Percentiles rank a stretch among this genome's conserved stretches.
Evolutionary conservation across 2,888 invertebrate genomes (phyloP).

Genomic region (Acleris cristana): DNA sequence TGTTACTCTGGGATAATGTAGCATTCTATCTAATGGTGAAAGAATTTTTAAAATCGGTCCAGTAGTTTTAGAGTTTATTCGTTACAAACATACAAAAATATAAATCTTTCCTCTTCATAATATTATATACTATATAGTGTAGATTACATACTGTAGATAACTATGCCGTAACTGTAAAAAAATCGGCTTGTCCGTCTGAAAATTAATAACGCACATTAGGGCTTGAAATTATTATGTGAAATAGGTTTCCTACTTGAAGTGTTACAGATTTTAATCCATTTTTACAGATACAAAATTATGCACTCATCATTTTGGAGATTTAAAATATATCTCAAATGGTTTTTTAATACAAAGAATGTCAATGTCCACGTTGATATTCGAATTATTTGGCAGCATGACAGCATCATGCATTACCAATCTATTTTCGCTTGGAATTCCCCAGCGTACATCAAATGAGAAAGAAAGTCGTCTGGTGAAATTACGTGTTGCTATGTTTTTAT

Average conservation of each 20-base stretch:
- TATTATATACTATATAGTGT: no score
- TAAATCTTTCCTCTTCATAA: no score
- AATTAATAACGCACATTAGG: no score
- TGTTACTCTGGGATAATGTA: no score
- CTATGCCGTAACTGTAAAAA: no score
- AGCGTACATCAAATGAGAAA: conserved; percentile 42
- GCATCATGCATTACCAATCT: conserved; percentile 76
- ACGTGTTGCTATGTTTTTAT: conserved; percentile 21
- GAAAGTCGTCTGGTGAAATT: conserved; percentile 43
- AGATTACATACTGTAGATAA: no score
- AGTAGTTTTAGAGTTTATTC: no score
- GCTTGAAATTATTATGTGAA: background rate
- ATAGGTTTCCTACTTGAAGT: background rate
- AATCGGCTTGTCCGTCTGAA: no score
- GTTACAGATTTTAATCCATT: background rate
- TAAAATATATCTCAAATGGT: conserved; percentile 17
- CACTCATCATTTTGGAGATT: background rate
- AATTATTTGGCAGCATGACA: conserved; percentile 77
- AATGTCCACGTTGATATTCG: conserved; percentile 74
- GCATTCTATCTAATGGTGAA: no score
- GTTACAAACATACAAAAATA: no score
- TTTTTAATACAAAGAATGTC: conserved; percentile 57
- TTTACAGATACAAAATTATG: background rate
- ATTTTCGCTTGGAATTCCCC: conserved; percentile 71
- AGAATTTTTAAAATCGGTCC: no score